Evolutionary conservation across 1,140 invertebrate genomes (phyloP).

Genomic region (Theocolax elegans): DNA sequence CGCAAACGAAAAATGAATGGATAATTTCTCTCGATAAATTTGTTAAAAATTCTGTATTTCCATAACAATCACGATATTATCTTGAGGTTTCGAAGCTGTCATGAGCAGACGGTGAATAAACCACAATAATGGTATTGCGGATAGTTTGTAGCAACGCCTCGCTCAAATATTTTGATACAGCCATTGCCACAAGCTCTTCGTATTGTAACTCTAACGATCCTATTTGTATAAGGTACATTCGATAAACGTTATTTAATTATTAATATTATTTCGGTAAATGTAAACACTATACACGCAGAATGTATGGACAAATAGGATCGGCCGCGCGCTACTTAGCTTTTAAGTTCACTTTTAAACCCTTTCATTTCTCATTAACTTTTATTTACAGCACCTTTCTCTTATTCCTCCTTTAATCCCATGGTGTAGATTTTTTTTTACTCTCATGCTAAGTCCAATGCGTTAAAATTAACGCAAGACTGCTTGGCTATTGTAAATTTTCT

Average conservation of each 20-base stretch:
- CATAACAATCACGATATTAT: slow-evolving; percentile 1
- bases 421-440: slow-evolving; percentile 38
- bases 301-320: slow-evolving; percentile 48
- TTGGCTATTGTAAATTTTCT: slow-evolving; percentile 51
- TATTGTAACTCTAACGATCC: slow-evolving; percentile 44
- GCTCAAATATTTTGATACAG: slow-evolving; percentile 14
- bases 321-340: slow-evolving; percentile 56
- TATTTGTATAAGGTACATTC: slow-evolving; percentile 40
- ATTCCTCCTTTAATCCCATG: slow-evolving; percentile 44
- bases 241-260: not conserved
- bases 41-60: slow-evolving; percentile 22
- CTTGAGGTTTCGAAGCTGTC: slow-evolving; percentile 33
- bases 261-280: not conserved
- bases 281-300: not conserved
- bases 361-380: slow-evolving; percentile 53
- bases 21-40: too few species aligned
- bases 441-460: slow-evolving; percentile 42
- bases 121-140: slow-evolving; percentile 46
- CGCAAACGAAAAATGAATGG: too few species aligned
- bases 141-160: slow-evolving; percentile 49
- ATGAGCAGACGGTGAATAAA: slow-evolving; percentile 33
- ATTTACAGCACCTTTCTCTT: slow-evolving; percentile 49
- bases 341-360: slow-evolving; percentile 48
- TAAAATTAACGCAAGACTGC: slow-evolving; percentile 61
- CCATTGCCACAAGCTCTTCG: slow-evolving; percentile 48